phyloP scores from a whole-genome alignment of 2,113 vertebrate genomes.

The Phainopepla nitens region DNA sequence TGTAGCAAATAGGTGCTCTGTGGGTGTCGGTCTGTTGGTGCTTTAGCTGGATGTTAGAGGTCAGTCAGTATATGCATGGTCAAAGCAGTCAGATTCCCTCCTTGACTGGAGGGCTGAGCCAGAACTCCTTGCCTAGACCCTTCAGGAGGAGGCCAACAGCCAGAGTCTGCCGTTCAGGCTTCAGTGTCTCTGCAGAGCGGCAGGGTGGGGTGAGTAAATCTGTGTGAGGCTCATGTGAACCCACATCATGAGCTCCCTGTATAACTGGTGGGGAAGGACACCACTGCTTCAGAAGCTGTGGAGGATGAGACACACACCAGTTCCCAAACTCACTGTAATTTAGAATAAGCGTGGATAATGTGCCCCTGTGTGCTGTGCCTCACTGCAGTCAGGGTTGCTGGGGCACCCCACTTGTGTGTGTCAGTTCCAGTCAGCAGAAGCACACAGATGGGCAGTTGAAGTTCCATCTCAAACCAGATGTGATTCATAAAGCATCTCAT shows the following conservation, averaged over 20 bases:
- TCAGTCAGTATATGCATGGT: not conserved
- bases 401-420: fast-evolving
- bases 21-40: not conserved
- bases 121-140: not conserved
- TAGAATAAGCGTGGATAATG: fast-evolving
- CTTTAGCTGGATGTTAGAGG: not conserved
- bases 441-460: not conserved
- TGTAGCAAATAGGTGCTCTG: not conserved
- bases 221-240: not conserved
- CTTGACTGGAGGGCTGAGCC: not conserved
- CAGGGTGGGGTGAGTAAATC: not conserved
- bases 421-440: not conserved
- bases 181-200: not conserved
- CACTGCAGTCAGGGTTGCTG: not conserved
- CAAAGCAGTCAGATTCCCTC: not conserved
- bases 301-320: not conserved
- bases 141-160: not conserved
- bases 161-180: not conserved
- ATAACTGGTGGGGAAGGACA: not conserved
- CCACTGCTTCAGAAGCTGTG: not conserved
- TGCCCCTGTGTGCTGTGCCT: not conserved
- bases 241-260: not conserved
- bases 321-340: not conserved
- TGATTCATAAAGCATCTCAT: not conserved
- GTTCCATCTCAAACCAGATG: not conserved